These are phyloP conservation scores for Hephaestus fuliginosus DNA, from an alignment of 2,797 vertebrate species.

Conservation along the genomic window DNA sequence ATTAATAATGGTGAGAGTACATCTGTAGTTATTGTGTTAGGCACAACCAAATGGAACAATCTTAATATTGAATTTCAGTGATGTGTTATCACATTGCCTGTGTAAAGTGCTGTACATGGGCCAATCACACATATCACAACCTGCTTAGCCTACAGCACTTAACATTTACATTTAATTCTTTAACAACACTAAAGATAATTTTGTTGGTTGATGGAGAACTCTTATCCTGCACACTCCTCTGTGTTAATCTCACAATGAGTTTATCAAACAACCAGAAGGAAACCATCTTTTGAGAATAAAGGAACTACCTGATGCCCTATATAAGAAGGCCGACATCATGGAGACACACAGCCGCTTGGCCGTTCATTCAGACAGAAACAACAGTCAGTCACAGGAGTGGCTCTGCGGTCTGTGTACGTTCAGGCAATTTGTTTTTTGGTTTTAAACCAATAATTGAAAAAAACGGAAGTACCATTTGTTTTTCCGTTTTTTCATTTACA, in stretches of 20 bases:
- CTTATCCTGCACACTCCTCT: neutral
- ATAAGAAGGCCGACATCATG: neutral
- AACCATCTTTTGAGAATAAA: neutral
- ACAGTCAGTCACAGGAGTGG: neutral
- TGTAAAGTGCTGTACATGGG: neutral
- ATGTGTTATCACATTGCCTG: neutral
- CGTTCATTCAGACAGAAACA: neutral
- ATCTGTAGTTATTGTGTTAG: neutral
- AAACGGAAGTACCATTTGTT: no score
- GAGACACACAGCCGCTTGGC: no score
- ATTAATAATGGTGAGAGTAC: no score
- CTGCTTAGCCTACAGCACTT: neutral
- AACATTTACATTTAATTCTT: neutral
- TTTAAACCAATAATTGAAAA: no score
- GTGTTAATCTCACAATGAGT: no score
- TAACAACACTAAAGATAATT: neutral
- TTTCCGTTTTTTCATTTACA: no score
- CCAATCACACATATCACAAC: no score
- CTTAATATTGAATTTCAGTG: neutral
- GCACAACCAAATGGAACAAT: neutral
- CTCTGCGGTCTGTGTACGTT: no score
- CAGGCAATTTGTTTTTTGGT: no score
- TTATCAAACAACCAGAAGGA: no score
- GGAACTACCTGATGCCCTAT: neutral
- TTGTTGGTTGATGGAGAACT: neutral